Conservation (phyloP, 1,140 invertebrate genomes). For the Andricus grossulariae region DNA sequence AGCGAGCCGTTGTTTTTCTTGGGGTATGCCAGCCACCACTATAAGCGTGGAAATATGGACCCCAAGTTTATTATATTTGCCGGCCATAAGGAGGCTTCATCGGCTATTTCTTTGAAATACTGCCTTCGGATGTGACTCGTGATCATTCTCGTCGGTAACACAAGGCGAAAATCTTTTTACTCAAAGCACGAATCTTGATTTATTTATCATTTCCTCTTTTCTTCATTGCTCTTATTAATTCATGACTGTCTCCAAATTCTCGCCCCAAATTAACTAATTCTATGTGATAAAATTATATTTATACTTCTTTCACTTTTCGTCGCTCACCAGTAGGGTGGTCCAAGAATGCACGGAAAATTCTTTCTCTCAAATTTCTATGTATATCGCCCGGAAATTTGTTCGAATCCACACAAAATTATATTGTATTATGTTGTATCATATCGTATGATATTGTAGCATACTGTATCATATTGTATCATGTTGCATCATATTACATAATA, state of each 20-base stretch:
- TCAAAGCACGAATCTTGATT: constrained; percentile 12
- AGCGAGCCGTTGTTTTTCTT: constrained; percentile 66
- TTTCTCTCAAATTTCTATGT: too few relatives aligned
- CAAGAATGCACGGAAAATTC: too few relatives aligned
- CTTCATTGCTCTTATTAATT: not conserved
- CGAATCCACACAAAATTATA: too few relatives aligned
- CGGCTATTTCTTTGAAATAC: constrained; percentile 72
- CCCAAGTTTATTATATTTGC: constrained; percentile 75
- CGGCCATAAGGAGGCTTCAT: constrained; percentile 73
- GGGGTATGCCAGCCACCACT: constrained; percentile 58
- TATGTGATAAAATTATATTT: too few relatives aligned
- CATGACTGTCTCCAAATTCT: not conserved
- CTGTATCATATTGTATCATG: too few relatives aligned
- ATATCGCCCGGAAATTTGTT: too few relatives aligned
- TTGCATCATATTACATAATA: too few relatives aligned
- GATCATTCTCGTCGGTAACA: constrained; percentile 51
- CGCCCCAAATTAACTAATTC: too few relatives aligned
- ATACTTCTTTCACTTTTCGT: too few relatives aligned
- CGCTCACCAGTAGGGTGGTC: too few relatives aligned
- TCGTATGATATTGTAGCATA: too few relatives aligned
- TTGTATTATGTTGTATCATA: too few relatives aligned
- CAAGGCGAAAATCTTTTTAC: constrained; percentile 20
- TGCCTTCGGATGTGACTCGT: constrained; percentile 58
- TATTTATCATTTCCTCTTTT: not conserved
- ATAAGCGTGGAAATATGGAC: constrained; percentile 73